Evolutionary conservation across 2,888 invertebrate genomes (phyloP).

Genomic region (Brachypalpus laphriformis): DNA sequence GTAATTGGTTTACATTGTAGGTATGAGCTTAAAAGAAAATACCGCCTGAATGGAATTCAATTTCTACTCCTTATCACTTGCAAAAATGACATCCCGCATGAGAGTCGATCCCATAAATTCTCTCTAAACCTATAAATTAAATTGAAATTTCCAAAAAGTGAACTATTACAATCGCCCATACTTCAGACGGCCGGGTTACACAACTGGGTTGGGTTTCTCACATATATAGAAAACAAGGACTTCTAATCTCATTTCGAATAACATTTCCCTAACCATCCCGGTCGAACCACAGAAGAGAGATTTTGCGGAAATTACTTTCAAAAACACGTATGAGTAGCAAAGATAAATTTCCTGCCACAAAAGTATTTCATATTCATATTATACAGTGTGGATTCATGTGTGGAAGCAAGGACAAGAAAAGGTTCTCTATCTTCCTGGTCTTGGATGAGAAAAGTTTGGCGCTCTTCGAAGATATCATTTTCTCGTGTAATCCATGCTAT

Average conservation of each 20-base stretch:
- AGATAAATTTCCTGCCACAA: slow-evolving; percentile 74
- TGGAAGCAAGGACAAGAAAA: slow-evolving; percentile 58
- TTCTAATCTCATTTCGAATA: slow-evolving; percentile 72
- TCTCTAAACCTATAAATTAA: slow-evolving; percentile 67
- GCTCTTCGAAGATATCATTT: slow-evolving; percentile 63
- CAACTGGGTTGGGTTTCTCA: slow-evolving; percentile 44
- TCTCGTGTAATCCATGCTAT: slow-evolving; percentile 58
- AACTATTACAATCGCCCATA: slow-evolving; percentile 58
- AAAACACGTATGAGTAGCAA: slow-evolving; percentile 74
- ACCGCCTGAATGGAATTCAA: slow-evolving; percentile 10
- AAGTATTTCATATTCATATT: slow-evolving; percentile 73
- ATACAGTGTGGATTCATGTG: slow-evolving; percentile 23
- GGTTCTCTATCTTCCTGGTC: slow-evolving; percentile 49
- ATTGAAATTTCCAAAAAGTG: slow-evolving; percentile 71
- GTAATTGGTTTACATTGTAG: not conserved
- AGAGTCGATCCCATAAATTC: slow-evolving; percentile 64
- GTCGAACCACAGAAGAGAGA: slow-evolving; percentile 67
- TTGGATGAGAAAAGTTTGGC: slow-evolving; percentile 58
- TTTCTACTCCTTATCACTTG: slow-evolving; percentile 35
- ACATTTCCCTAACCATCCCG: slow-evolving; percentile 41
- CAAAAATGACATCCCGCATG: slow-evolving; percentile 53
- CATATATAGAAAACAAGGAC: slow-evolving; percentile 63
- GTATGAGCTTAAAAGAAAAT: not conserved
- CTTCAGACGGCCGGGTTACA: not conserved
- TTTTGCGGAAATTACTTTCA: slow-evolving; percentile 75